Evolutionary conservation across 2,797 vertebrate genomes (phyloP), one percentile per base, ranked within the genome.

Genomic region (Chelmon rostratus): DNA sequence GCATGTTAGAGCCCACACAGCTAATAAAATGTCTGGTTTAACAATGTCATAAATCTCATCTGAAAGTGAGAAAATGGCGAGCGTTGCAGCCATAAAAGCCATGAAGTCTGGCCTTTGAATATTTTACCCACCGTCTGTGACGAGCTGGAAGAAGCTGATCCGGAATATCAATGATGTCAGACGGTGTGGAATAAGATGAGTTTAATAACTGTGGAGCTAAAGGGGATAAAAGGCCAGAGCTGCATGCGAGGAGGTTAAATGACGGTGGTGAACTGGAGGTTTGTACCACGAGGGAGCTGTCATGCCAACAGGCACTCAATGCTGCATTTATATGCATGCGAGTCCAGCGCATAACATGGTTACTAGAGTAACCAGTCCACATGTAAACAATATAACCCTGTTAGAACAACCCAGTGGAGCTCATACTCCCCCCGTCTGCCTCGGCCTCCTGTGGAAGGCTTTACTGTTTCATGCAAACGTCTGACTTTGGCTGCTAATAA

Each of bases 381-480:
- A 57, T 65, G 63, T 69, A 58, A 69, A 76, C 74, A 63, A 18
- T 23, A 3, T n/a, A 69, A 64, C 42, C 50, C 18, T 21, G 37
- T 72, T 67, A n/a, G 8, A 50, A 23, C n/a, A 54, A 70, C 28
- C 37, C 46, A 19, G 46, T 25, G 11, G n/a, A 63, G 50, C 33
- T 83, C 44, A 10, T 37, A 10, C 28, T 67, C 5, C 65, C 49
- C 40, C 12, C 13, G 13, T 42, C 40, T 13, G 40, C 12, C 11
- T 13, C 40, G 42, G 37, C 9, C 37, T 7, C 7, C 9, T 4
- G 8, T 15, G 25, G 25, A 25, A 33, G 1, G 7, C 2, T 18
- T 31, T 23, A 9, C 23, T 49, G 46, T 10, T 46, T 53, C 42
- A 54, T 33, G 31, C 44, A 56, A 38, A 73, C 37, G 21, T 46